Evolutionary conservation across 2,888 invertebrate species (phyloP), one percentile per base, ranked within the genome.

Genomic region (Phortica magna): DNA sequence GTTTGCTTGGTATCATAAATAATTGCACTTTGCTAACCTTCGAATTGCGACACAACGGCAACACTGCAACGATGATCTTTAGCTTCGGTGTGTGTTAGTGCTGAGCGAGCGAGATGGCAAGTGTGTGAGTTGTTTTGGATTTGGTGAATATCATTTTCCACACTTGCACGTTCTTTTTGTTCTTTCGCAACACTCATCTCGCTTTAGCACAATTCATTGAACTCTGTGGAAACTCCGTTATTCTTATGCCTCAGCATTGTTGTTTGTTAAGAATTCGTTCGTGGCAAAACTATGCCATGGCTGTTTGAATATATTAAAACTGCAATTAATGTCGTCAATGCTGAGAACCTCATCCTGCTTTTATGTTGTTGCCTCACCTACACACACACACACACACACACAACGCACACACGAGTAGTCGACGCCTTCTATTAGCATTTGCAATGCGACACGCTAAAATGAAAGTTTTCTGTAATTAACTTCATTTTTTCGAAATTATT

Each of bases 401-500:
- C 53, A 53, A n/a, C 7, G 14, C 3, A 9, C 43, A 6, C 19
- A 64, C 64, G n/a, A 14, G 7, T 7, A n/a, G 65, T 65, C 65
- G 31, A 65, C 65, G 65, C 39, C 48, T 48, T 43, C 48, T 9
- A 12, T 48, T 48, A 67, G 39, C 72, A 42, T 57, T 42, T 39
- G 59, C 59, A 19, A 75, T 68, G 64, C 77, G 65, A 80, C 83
- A 78, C 82, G 78, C 80, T 81, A 78, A 42, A 71, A 70, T 77
- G 72, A 82, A 77, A 70, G 64, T 55, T 74, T 74, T 67, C 17
- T 55, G 67, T 41, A 74, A 72, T 70, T 77, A 39, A 77, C 79
- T 78, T 73, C 73, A 17, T 22, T 61, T 61, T 14, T 71, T 59
- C 75, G 76, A 82, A 88, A 88, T 88, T 88, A 88, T 84, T 78